phyloP scores from a whole-genome alignment of 1,140 invertebrate genomes.

The Hypsibius dujardini region DNA sequence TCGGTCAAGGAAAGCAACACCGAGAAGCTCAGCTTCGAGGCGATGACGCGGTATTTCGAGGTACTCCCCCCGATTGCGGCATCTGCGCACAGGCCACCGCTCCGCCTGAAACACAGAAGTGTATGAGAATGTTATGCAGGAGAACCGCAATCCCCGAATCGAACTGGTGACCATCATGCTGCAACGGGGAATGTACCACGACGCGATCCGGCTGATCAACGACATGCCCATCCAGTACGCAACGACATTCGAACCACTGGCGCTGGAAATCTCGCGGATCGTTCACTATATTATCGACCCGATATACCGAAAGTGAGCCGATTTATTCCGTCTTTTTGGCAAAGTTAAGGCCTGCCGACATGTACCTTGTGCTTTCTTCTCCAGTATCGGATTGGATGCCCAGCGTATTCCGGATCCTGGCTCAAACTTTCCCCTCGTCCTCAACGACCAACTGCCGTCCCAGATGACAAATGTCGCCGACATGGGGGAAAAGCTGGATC shows the following conservation, averaged over 20 bases:
- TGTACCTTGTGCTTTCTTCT: background rate
- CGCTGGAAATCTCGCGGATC: slow-evolving; percentile 32
- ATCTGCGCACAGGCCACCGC: too few relatives aligned
- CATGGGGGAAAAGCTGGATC: slow-evolving; percentile 20
- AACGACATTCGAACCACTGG: slow-evolving; percentile 11
- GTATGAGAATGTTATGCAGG: background rate
- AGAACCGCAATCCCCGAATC: slow-evolving; percentile 13
- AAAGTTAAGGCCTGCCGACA: too few relatives aligned
- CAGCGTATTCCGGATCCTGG: background rate
- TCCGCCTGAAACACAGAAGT: background rate
- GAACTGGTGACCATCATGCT: slow-evolving; percentile 11
- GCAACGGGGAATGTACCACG: background rate
- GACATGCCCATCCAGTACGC: slow-evolving; percentile 12
- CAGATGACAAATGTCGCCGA: slow-evolving; percentile 16
- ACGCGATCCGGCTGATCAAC: slow-evolving; percentile 1
- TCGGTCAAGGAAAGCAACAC: background rate
- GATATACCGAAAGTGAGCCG: slow-evolving; percentile 56
- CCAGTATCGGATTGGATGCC: slow-evolving; percentile 1
- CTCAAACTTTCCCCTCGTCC: slow-evolving; percentile 16
- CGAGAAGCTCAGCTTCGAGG: background rate
- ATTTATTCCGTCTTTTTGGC: background rate
- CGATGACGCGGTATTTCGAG: background rate
- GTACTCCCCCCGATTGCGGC: background rate
- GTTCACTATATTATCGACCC: slow-evolving; percentile 70
- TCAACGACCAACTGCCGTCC: slow-evolving; percentile 21